Evolutionary conservation across 2,797 vertebrate species (phyloP), one percentile per base, ranked within the genome.

Genomic region (Helarctos malayanus): DNA sequence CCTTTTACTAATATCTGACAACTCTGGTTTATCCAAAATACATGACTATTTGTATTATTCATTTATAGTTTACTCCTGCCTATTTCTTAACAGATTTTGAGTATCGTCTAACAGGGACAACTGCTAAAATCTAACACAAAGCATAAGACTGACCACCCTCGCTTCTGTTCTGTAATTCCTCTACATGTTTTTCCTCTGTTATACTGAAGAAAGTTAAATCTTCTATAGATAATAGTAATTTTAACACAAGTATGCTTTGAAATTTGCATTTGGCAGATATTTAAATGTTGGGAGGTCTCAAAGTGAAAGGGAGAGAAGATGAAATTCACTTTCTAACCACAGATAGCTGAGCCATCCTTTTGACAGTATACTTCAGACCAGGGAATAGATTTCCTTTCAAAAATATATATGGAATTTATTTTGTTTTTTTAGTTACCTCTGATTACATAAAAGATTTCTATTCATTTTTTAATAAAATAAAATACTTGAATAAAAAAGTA

Each of bases 391-490:
- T 57, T 27, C 5, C 32, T 68, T 89, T 89, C 52, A 56, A 35
- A 93, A 88, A 69, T 14, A 82, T 14, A 82, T 71, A 61, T 0
- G 69, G 25, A n/a, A 68, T 79, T 94, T 45, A 90, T 38, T 49
- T 32, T 25, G 73, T 91, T 82, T 90, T 76, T 84, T 76, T 38
- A 47, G 2, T 81, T 41, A 76, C 7, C 1, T 86, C 61, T 95
- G 68, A 95, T 89, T 75, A 7, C 59, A 93, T 41, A 80, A 75
- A 54, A 45, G 8, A 91, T 92, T 95, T 95, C 73, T 86, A 86
- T 94, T 82, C 82, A 38, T 87, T 89, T 71, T 94, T 65, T 93
- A 97, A 96, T 63, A 94, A 96, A 97, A 91, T 93, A 93, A 97
- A 96, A 87, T 0, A 57, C 12, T 96, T 93, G 0, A 59, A 54